Percentiles rank a stretch among this genome's conserved stretches.
Conservation (phyloP, 2,888 invertebrate species). For the Drosophila paramelanica region DNA sequence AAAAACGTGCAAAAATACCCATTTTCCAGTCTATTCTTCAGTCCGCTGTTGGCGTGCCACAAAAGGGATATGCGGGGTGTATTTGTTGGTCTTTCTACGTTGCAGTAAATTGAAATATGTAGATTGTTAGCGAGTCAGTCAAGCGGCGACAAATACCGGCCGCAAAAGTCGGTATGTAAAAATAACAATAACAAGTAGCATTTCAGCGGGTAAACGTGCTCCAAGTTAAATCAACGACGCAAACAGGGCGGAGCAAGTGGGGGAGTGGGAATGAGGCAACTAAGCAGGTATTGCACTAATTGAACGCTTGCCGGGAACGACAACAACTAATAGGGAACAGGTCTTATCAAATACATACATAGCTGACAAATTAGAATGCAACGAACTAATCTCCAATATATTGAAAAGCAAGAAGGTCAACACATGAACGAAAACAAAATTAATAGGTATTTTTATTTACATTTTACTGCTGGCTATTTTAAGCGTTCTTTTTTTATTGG, state of each 20-base stretch:
- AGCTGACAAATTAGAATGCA: slow-evolving; percentile 10
- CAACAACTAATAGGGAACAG: slow-evolving; percentile 9
- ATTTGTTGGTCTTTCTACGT: slow-evolving; percentile 51
- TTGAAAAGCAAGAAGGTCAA: slow-evolving; percentile 35
- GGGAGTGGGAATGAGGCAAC: neutral
- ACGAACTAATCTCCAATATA: slow-evolving; percentile 2
- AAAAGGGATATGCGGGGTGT: neutral
- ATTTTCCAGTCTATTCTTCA: slow-evolving; percentile 37
- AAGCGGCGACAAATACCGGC: slow-evolving; percentile 53
- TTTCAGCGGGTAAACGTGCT: slow-evolving; percentile 48
- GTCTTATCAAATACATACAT: slow-evolving; percentile 34
- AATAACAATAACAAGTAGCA: slow-evolving; percentile 14
- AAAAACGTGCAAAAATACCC: slow-evolving; percentile 61
- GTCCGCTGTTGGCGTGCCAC: neutral
- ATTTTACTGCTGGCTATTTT: slow-evolving; percentile 57
- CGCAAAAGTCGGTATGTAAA: slow-evolving; percentile 67
- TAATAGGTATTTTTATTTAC: slow-evolving; percentile 48
- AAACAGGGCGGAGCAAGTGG: slow-evolving; percentile 13
- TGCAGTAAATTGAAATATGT: slow-evolving; percentile 49
- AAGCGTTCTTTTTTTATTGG: slow-evolving; percentile 40
- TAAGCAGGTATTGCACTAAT: slow-evolving; percentile 32
- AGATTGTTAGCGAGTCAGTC: slow-evolving; percentile 20
- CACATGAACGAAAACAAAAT: slow-evolving; percentile 46
- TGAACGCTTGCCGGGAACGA: slow-evolving; percentile 10
- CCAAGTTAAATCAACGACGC: slow-evolving; percentile 16